These are phyloP conservation scores for Pyrocephalus nanus DNA, from an alignment of 2,797 vertebrate species.

Conservation along the genomic window DNA sequence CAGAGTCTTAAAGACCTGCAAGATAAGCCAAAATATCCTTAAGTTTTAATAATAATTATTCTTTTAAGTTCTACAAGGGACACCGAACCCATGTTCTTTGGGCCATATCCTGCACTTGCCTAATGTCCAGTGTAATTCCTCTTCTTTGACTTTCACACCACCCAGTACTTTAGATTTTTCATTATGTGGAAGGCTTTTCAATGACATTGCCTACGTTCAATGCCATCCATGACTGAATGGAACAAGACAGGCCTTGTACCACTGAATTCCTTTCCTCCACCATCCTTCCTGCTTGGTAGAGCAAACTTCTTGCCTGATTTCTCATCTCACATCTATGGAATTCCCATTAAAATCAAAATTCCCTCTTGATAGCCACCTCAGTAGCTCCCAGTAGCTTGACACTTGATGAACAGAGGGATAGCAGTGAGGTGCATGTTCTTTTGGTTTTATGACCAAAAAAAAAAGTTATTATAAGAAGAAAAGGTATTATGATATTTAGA, in stretches of 20 bases:
- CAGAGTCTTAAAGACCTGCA: neutral
- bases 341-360: neutral
- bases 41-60: neutral
- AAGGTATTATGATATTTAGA: neutral
- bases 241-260: neutral
- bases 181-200: neutral
- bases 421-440: neutral
- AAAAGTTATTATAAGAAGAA: neutral
- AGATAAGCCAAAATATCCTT: neutral
- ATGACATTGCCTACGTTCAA: neutral
- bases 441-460: neutral
- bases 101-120: neutral
- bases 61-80: neutral
- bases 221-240: neutral
- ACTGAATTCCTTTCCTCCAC: neutral
- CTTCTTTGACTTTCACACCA: neutral
- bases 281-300: neutral
- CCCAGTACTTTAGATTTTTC: neutral
- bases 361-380: neutral
- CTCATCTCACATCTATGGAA: neutral
- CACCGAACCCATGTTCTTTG: neutral
- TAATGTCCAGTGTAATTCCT: neutral
- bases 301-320: neutral
- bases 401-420: neutral
- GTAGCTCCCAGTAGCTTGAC: neutral